Evolutionary conservation across 1,140 invertebrate genomes (phyloP).

Genomic region (Tribolium castaneum): DNA sequence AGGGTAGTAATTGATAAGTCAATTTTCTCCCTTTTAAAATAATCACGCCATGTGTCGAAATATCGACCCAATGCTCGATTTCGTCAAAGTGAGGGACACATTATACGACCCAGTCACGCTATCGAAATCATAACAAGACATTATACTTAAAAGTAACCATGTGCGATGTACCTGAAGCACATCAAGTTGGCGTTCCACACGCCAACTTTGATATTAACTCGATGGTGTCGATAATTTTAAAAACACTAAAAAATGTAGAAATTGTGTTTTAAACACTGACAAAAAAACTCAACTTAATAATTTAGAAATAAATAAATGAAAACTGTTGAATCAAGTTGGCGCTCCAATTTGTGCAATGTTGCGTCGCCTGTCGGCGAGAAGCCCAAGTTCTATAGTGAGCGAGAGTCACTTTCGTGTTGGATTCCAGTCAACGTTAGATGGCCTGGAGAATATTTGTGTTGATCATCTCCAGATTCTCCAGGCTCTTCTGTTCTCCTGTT

Average conservation of each 20-base stretch:
- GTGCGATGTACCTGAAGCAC: background rate
- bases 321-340: too few species aligned
- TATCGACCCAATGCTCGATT: conserved; percentile 13
- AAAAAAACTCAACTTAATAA: too few species aligned
- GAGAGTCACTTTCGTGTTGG: background rate
- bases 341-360: too few species aligned
- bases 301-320: too few species aligned
- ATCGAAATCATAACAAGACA: background rate
- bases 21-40: conserved; percentile 44
- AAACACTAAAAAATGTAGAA: background rate
- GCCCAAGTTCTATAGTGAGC: background rate
- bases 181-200: background rate
- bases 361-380: background rate
- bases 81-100: background rate
- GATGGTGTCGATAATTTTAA: too few species aligned
- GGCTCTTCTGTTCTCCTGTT: conserved; percentile 41
- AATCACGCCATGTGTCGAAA: conserved; percentile 37
- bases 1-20: conserved; percentile 47
- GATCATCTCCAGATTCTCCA: background rate
- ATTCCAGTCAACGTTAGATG: background rate
- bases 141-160: background rate
- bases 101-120: background rate
- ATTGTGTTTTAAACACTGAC: background rate
- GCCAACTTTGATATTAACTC: background rate
- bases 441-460: background rate